These are phyloP conservation scores for Rhagoletis pomonella DNA, from an alignment of 1,140 invertebrate species.

Conservation along the genomic window DNA sequence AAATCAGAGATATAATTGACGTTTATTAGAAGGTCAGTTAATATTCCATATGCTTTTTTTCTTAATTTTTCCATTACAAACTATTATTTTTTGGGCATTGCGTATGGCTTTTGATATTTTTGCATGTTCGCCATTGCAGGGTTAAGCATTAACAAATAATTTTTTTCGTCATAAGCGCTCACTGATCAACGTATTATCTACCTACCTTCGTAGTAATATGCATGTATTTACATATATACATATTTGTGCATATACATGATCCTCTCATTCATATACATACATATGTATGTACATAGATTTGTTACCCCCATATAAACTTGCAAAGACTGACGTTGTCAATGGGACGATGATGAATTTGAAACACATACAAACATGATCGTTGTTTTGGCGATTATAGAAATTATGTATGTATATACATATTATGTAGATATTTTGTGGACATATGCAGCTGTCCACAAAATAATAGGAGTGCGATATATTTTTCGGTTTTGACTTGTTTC, in stretches of 20 bases:
- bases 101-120: not conserved
- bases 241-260: too few species aligned
- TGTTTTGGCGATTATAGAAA: not conserved
- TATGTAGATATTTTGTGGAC: not conserved
- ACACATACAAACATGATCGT: too few species aligned
- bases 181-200: not conserved
- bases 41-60: not conserved
- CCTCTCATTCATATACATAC: not conserved
- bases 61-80: not conserved
- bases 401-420: not conserved
- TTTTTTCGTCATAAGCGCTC: not conserved
- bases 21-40: too few species aligned
- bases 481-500: too few species aligned
- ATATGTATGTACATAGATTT: not conserved
- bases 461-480: too few species aligned
- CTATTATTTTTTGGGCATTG: too few species aligned
- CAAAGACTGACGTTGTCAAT: not conserved
- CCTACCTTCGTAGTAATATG: not conserved
- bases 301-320: not conserved
- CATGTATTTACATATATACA: not conserved
- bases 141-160: not conserved
- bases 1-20: too few species aligned
- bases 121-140: not conserved
- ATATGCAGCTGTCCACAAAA: too few species aligned
- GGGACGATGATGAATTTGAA: too few species aligned